Conservation (phyloP, 2,888 invertebrate genomes). For the Linnaemya vulpina region DNA sequence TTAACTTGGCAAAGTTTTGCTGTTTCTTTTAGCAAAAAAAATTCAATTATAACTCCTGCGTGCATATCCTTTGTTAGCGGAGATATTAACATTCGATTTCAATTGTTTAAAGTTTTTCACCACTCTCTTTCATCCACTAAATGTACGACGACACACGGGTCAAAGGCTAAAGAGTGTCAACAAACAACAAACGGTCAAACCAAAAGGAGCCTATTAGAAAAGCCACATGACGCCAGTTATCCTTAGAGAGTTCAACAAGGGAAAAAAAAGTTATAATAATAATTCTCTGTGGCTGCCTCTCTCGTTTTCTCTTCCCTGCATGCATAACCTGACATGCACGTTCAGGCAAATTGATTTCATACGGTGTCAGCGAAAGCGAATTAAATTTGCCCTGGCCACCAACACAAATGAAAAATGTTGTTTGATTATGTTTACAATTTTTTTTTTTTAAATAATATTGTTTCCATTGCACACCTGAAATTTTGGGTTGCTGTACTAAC, state of each 20-base stretch:
- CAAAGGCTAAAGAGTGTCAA: conserved; percentile 23
- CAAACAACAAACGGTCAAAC: conserved; percentile 28
- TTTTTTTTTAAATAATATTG: no score
- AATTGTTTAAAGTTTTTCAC: conserved; percentile 36
- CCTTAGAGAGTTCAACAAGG: conserved; percentile 8
- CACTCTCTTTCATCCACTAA: conserved; percentile 19
- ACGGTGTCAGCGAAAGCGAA: no score
- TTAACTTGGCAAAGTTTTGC: no score
- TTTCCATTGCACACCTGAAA: no score
- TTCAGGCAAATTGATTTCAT: no score
- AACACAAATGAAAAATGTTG: no score
- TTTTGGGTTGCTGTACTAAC: no score
- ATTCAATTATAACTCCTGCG: not conserved
- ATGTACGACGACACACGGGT: conserved; percentile 7
- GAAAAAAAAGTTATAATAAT: not conserved
- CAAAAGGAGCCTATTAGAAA: conserved; percentile 3
- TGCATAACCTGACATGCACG: not conserved
- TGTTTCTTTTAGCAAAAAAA: no score
- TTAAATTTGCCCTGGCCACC: no score
- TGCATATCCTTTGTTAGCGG: conserved; percentile 21
- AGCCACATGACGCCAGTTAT: conserved; percentile 52
- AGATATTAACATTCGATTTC: conserved; percentile 13
- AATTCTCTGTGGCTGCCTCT: not conserved
- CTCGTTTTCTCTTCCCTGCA: not conserved
- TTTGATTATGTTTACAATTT: no score